phyloP scores from a whole-genome alignment of 2,888 invertebrate genomes.

The Dasysyrphus albostriatus region DNA sequence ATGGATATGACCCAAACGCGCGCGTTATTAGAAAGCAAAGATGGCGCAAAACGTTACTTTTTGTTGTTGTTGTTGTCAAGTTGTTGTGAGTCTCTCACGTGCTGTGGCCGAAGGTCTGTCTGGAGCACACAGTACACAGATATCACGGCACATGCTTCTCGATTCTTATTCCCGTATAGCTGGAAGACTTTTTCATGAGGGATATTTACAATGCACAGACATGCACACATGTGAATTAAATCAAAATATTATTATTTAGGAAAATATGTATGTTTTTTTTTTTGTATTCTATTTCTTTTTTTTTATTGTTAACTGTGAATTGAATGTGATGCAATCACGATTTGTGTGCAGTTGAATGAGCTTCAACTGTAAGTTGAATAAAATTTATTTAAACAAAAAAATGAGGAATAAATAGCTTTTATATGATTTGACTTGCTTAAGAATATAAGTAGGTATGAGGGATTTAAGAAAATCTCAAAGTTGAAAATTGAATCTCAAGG shows the following conservation, averaged over 20 bases:
- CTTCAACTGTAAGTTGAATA: conserved; percentile 15
- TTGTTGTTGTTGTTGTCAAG: background rate
- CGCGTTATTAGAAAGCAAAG: conserved; percentile 71
- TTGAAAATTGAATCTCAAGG: background rate
- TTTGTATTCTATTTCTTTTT: background rate
- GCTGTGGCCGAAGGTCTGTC: conserved; percentile 34
- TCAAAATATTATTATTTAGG: conserved; percentile 72
- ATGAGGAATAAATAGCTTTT: background rate
- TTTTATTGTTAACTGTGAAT: conserved; percentile 23
- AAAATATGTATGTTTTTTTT: background rate
- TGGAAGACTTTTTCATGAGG: background rate
- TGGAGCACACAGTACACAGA: background rate
- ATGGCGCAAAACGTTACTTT: conserved; percentile 61
- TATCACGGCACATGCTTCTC: conserved; percentile 19
- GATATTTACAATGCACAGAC: conserved; percentile 68
- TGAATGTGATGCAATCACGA: conserved; percentile 73
- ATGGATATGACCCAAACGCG: conserved; percentile 69
- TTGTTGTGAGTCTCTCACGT: conserved; percentile 53
- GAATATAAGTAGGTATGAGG: background rate
- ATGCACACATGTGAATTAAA: conserved; percentile 70
- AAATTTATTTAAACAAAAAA: background rate
- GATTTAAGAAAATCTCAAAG: background rate
- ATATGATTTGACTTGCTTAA: background rate
- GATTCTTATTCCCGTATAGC: conserved; percentile 7
- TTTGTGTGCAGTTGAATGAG: conserved; percentile 43